Evolutionary conservation across 2,797 vertebrate genomes (phyloP), one percentile per base, ranked within the genome.

Genomic region (Sebastes vulpes): DNA sequence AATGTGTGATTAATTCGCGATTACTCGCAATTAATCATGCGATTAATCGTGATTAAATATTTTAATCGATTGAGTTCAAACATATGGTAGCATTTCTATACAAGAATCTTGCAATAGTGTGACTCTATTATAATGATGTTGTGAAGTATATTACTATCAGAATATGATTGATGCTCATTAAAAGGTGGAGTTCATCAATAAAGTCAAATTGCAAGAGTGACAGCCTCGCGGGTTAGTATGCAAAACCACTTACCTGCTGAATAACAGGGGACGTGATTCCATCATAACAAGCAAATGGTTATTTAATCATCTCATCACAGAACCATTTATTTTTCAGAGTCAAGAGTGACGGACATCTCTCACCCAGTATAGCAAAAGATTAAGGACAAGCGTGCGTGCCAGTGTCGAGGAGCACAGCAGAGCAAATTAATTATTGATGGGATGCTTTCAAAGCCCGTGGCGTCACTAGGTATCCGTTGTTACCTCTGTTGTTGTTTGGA

Each of bases 401-500:
- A 21, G 61, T 54, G 75, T 80, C 59, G 80, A 84, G 75, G 72
- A 93, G 79, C 81, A 88, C 85, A 77, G 80, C 87, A 74, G 79
- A 88, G 18, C 59, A 79, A 74, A 86, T 94, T 26, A 81, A 92
- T 94, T 91, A 94, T 94, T 91, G 88, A 94, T 91, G 85, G 81
- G 73, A 75, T 78, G 85, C 90, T 91, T 86, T 91, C 82, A 93
- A 90, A 91, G 90, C 77, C 75, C 12, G 2, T 81, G 77, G 82
- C 85, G 42, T 92, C 91, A 83, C 78, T 67, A 81, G 85, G 92
- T 90, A 76, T 91, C 92, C 91, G 89, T 90, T 92, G 92, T 92
- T 94, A 85, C 87, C 75, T 56, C 72, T 72, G 80, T 80, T 90
- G 89, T 89, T 91, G 81, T 87, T 89, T 89, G 79, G 69, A 65